Evolutionary conservation across 2,113 vertebrate species (phyloP).

Genomic region (Eulacestoma nigropectus): DNA sequence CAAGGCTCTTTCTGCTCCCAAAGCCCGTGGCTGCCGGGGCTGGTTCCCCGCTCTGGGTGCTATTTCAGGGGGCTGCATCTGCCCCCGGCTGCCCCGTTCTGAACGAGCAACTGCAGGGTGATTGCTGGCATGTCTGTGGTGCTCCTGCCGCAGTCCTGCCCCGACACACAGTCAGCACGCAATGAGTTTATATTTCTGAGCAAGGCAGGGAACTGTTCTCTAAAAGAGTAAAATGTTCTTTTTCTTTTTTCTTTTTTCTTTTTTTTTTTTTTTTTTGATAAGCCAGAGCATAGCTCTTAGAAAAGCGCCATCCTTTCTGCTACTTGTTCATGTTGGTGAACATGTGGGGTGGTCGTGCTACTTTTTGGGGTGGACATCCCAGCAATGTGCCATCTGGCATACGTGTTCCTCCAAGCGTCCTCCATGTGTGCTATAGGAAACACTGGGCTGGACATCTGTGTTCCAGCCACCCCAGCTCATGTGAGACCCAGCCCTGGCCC

Average conservation of each 20-base stretch:
- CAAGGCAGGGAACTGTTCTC: not conserved
- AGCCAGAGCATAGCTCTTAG: not conserved
- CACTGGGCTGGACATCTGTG: not conserved
- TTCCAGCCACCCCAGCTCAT: not conserved
- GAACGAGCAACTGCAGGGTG: not conserved
- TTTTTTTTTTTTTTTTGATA: rapidly evolving
- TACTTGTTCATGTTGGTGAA: rapidly evolving
- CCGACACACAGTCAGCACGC: not conserved
- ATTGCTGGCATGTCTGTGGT: not conserved
- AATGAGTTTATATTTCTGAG: not conserved
- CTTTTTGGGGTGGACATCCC: not conserved
- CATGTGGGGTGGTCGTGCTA: too few species aligned
- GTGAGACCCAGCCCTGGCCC: not conserved
- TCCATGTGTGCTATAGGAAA: rapidly evolving
- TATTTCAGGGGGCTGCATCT: not conserved
- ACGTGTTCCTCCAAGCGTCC: rapidly evolving
- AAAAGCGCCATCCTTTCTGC: not conserved
- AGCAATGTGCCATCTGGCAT: not conserved
- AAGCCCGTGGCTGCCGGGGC: rapidly evolving
- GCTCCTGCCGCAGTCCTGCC: not conserved
- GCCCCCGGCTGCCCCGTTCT: not conserved
- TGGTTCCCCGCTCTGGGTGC: rapidly evolving
- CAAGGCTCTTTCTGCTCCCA: not conserved
- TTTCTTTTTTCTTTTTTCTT: too few species aligned
- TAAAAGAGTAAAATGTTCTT: not conserved